Percentiles rank a stretch among this genome's conserved stretches.
These are phyloP conservation scores for Microctenopoma lineatum DNA, from an alignment of 2,797 vertebrate species.

Conservation along the genomic window DNA sequence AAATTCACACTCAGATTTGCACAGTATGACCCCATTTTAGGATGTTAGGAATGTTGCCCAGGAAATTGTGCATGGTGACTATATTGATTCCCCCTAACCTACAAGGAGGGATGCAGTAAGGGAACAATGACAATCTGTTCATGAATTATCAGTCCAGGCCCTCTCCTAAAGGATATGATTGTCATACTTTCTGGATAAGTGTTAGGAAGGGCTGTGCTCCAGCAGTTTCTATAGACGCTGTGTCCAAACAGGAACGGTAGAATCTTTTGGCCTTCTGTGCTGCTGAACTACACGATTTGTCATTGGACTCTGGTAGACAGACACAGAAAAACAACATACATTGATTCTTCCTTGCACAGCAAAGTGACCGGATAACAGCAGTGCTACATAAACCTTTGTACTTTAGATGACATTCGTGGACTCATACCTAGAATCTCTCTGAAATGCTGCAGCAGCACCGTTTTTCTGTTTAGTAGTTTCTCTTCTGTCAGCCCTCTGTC, in stretches of 20 bases:
- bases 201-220: slow-evolving; percentile 84
- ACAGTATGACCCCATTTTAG: no score
- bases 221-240: slow-evolving; percentile 78
- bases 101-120: not conserved
- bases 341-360: not conserved
- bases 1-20: not conserved
- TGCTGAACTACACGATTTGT: slow-evolving; percentile 62
- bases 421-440: slow-evolving; percentile 86
- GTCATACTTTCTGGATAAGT: slow-evolving; percentile 87
- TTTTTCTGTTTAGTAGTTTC: slow-evolving; percentile 78
- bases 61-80: not conserved
- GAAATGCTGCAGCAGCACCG: slow-evolving; percentile 84
- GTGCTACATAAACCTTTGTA: not conserved
- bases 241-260: slow-evolving; percentile 90
- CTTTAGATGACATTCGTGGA: not conserved
- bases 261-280: slow-evolving; percentile 87
- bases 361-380: not conserved
- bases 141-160: slow-evolving; percentile 1
- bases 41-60: no score
- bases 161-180: not conserved
- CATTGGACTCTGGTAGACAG: slow-evolving; percentile 57
- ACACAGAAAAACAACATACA: slow-evolving; percentile 8
- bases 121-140: not conserved
- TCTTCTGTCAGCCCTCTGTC: slow-evolving; percentile 37
- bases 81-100: not conserved